Evolutionary conservation across 2,888 invertebrate species (phyloP), one percentile per base, ranked within the genome.

Genomic region (Pecten maximus): DNA sequence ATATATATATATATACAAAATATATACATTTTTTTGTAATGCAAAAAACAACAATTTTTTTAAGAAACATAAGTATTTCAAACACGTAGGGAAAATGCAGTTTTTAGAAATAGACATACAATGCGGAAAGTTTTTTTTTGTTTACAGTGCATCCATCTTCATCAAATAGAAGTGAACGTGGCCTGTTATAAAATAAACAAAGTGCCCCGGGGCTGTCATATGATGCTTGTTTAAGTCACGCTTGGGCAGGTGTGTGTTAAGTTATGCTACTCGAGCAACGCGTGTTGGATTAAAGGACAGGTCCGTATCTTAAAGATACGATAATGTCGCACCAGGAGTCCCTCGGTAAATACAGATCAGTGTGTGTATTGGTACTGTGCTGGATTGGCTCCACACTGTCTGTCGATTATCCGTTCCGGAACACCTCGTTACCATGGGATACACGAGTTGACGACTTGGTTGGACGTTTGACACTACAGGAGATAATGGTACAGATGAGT

Each of bases 381-480:
- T 74, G 19, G 74, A 35, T 74, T 23, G 16, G 74, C 3, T 28
- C 74, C 28, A 35, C 74, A 35, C 35, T 74, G 1, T 0, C 35
- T 28, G 90, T 44, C 44, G 91, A 92, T 87, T 96, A 93, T 89
- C 96, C 96, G 0, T 96, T 96, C 92, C 93, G 94, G 23, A 96
- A 96, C 89, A 93, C 93, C 8, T 94, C 94, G 0, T 90, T 96
- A 12, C 92, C 96, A 23, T 96, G 96, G 96, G 91, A 93, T 19
- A 93, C 93, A 48, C 92, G 96, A 44, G 96, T 96, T 10, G 93
- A 95, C 87, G 96, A 96, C 90, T 91, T 96, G 50, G 95, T 96
- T 10, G 90, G 89, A 40, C 94, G 96, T 8, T 92, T 96, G 74
- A 95, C 94, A 10, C 88, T 96, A 86, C 93, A 94, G 16, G 96